Percentiles rank a stretch among this genome's conserved stretches.
These are phyloP conservation scores for Progne subis DNA, from an alignment of 2,113 vertebrate species.

Conservation along the genomic window DNA sequence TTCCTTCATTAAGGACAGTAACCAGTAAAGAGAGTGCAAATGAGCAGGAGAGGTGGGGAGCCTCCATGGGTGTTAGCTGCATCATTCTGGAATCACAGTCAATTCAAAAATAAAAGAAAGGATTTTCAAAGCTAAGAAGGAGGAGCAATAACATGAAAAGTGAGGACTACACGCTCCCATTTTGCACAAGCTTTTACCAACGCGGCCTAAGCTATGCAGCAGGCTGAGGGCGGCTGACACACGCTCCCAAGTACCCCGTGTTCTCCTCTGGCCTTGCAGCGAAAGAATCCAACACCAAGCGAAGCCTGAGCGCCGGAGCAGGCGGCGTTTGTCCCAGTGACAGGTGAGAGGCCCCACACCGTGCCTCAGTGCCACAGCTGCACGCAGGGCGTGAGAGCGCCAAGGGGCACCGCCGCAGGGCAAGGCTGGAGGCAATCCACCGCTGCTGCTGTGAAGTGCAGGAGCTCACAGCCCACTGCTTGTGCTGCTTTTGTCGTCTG, in stretches of 20 bases:
- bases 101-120: not conserved
- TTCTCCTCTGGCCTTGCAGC: not conserved
- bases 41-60: not conserved
- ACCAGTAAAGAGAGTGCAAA: not conserved
- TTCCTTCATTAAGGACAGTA: not conserved
- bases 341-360: not conserved
- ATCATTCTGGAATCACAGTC: not conserved
- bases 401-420: not conserved
- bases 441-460: not conserved
- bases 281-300: not conserved
- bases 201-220: not conserved
- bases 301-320: not conserved
- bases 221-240: not conserved
- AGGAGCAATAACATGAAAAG: not conserved
- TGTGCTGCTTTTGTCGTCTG: not conserved
- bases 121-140: not conserved
- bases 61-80: not conserved
- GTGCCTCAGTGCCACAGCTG: not conserved
- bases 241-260: accelerated
- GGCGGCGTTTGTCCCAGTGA: not conserved
- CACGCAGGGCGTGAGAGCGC: not conserved
- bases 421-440: not conserved
- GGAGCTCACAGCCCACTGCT: not conserved
- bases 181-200: not conserved
- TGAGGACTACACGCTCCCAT: not conserved